Base-by-base conservation (phyloP, 2,113 vertebrate genomes). In the Calonectris borealis region DNA sequence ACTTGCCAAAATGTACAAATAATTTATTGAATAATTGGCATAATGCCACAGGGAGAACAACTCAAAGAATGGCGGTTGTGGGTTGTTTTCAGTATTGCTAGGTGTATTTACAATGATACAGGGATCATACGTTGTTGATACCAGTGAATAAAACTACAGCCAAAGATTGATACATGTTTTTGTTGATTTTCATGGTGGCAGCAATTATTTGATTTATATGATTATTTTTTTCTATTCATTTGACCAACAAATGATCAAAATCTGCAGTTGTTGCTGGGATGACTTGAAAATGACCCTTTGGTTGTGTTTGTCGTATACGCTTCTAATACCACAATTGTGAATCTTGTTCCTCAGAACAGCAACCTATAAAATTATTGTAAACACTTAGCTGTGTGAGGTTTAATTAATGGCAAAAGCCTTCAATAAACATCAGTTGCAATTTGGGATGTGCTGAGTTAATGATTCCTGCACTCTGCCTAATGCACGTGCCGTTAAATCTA, bases 371-470 rank as follows among this genome's bases (percentile, higher is more conserved):
- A 92, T 34, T 78, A n/a, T 31, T 90, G 57, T 48, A 90, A 95
- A n/a, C 29, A 29, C 24, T 84, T 93, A 49, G 75, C 49, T 73
- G 6, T 92, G 68, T 83, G 78, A 95, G 34, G 36, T 94, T 96
- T 98, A 91, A 86, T 96, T 97, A 95, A 96, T 70, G 83, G 81
- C 46, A 96, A 83, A 72, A 94, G 75, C 49, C 82, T 93, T 95
- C 92, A 55, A 42, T 96, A 95, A 90, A 89, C 72, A 76, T 57
- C 78, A 81, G 52, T 61, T 95, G 68, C 86, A 57, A 36, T 94
- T 95, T 96, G 52, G 78, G 80, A 91, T 90, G 48, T 85, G 40
- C 51, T 29, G 85, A 48, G 81, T 86, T 79, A 93, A 90, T 95
- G 91, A 91, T 80, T 96, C 34, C 70, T 90, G 75, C 19, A 10